Evolutionary conservation across 2,113 vertebrate genomes (phyloP).

Genomic region (Athene noctua): DNA sequence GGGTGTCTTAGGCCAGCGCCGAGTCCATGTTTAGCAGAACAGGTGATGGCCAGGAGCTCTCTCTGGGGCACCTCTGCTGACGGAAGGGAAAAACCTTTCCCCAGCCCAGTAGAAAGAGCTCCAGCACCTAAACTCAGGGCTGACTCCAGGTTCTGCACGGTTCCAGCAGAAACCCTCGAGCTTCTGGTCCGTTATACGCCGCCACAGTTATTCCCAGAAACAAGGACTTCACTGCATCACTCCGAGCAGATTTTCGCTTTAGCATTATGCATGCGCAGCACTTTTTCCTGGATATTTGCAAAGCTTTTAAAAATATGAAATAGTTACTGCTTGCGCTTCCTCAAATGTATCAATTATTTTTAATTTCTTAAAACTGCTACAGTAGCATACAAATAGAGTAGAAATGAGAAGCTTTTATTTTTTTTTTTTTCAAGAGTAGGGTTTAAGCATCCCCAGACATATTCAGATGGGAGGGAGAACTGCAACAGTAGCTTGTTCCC

Average conservation of each 20-base stretch:
- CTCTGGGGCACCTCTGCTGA: not conserved
- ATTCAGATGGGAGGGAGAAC: not conserved
- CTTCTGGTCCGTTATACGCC: not conserved
- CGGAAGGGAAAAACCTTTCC: not conserved
- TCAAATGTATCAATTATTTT: constrained; percentile 59
- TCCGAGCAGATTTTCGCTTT: not conserved
- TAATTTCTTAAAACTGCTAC: constrained; percentile 49
- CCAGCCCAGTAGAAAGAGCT: not conserved
- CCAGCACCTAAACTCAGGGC: not conserved
- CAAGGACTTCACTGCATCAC: not conserved
- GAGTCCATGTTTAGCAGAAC: not conserved
- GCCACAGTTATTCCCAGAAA: not conserved
- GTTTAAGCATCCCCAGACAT: constrained; percentile 18
- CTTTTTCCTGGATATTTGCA: constrained; percentile 48
- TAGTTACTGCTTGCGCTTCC: constrained; percentile 19
- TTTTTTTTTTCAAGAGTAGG: not conserved
- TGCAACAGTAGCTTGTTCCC: not conserved
- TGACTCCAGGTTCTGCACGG: not conserved
- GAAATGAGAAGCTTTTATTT: constrained; percentile 21
- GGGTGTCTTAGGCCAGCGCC: not conserved
- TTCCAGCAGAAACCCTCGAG: not conserved
- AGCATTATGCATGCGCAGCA: constrained; percentile 27
- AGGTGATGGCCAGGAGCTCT: not conserved
- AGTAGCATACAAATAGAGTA: constrained; percentile 30
- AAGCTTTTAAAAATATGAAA: constrained; percentile 64